Conservation (phyloP, 2,113 vertebrate species). For the Heterotis niloticus region DNA sequence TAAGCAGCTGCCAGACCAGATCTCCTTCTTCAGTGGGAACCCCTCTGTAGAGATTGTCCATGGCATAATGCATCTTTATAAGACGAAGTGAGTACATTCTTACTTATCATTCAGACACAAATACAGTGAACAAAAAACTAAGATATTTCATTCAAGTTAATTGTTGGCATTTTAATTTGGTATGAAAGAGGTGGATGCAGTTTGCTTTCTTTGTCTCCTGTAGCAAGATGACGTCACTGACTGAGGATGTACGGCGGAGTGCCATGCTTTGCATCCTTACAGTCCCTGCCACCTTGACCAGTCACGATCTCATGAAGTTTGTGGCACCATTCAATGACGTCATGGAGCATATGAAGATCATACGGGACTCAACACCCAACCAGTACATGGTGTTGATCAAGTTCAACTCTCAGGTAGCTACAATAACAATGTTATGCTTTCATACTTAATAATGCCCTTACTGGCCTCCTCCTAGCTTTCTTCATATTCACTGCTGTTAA, state of each 20-base stretch:
- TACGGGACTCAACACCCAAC: constrained; percentile 93
- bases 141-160: neutral
- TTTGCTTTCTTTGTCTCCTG: neutral
- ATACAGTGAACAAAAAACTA: neutral
- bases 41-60: constrained; percentile 94
- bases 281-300: constrained; percentile 92
- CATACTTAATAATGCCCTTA: neutral
- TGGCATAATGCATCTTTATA: constrained; percentile 98
- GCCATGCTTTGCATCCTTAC: constrained; percentile 97
- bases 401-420: constrained; percentile 81
- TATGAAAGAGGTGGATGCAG: neutral
- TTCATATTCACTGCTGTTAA: no score
- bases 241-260: constrained; percentile 82
- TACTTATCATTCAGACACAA: neutral
- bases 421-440: neutral
- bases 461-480: neutral
- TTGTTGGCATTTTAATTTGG: neutral
- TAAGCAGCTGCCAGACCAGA: constrained; percentile 93
- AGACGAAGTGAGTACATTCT: constrained; percentile 82
- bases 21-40: constrained; percentile 97
- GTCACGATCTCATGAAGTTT: constrained; percentile 98
- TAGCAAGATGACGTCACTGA: constrained; percentile 96
- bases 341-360: constrained; percentile 99
- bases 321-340: constrained; percentile 91
- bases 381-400: constrained; percentile 98